These are phyloP conservation scores for Cygnus olor DNA, from an alignment of 2,797 vertebrate species.

Conservation along the genomic window DNA sequence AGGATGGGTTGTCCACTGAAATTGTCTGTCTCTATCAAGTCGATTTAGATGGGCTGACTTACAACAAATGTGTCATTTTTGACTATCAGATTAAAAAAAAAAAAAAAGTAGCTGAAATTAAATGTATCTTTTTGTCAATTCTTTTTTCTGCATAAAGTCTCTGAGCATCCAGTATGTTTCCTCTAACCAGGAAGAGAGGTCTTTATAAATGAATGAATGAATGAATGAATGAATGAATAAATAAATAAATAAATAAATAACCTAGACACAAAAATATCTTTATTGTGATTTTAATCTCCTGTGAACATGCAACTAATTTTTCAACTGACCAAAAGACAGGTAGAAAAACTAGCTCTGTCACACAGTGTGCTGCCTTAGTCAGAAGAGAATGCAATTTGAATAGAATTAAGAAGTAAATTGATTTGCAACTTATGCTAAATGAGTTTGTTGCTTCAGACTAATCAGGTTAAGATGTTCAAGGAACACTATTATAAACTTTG, in stretches of 20 bases:
- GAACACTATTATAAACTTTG: not conserved
- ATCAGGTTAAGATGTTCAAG: slow-evolving; percentile 4
- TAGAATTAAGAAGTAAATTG: slow-evolving; percentile 18
- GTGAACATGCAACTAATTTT: not conserved
- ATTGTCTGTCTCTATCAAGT: not conserved
- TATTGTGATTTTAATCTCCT: not conserved
- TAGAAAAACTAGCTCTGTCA: not conserved
- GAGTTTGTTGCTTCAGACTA: not conserved
- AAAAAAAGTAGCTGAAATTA: not conserved
- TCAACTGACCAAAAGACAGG: not conserved
- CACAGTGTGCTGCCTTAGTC: not conserved
- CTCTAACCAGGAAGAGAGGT: not conserved
- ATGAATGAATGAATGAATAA: not conserved
- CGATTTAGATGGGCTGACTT: not conserved
- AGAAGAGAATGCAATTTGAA: not conserved
- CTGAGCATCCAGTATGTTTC: not conserved
- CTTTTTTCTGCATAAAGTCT: not conserved
- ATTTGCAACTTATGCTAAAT: not conserved
- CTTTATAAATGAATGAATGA: not conserved
- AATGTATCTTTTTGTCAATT: not conserved
- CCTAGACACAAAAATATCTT: not conserved
- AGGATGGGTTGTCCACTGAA: not conserved
- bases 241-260: not conserved
- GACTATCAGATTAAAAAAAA: not conserved
- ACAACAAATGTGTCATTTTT: not conserved